These are phyloP conservation scores for Bos javanicus DNA, from an alignment of 2,113 vertebrate genomes.

Conservation along the genomic window DNA sequence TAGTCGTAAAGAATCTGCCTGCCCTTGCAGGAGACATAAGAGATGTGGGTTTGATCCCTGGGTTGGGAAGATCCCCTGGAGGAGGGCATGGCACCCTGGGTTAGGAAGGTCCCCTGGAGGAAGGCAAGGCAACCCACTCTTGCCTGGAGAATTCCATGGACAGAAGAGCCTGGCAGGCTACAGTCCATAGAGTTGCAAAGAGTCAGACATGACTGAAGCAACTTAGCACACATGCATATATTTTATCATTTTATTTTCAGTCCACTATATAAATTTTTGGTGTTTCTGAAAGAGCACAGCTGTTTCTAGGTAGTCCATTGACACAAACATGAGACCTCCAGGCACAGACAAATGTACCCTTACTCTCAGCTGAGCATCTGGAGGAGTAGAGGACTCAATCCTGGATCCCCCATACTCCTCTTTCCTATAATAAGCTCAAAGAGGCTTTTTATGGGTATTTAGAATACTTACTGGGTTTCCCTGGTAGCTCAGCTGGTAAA, in stretches of 20 bases:
- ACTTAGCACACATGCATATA: neutral
- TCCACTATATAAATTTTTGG: neutral
- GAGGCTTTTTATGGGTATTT: neutral
- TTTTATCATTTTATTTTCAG: constrained; percentile 31
- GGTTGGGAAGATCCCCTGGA: neutral
- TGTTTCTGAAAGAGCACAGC: constrained; percentile 16
- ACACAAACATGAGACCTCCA: neutral
- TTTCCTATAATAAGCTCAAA: neutral
- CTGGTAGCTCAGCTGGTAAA: neutral
- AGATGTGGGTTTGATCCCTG: neutral
- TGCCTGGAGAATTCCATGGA: neutral
- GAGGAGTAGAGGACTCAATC: neutral
- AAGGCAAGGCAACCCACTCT: neutral
- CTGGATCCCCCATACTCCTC: neutral
- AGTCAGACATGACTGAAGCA: neutral
- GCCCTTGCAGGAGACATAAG: neutral
- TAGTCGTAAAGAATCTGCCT: neutral
- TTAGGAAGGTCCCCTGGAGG: neutral
- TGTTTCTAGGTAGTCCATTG: neutral
- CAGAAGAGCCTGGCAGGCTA: neutral
- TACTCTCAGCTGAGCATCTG: neutral
- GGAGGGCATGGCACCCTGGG: neutral
- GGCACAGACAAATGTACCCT: neutral
- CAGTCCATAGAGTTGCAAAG: neutral
- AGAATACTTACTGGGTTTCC: neutral